Conservation (phyloP, 2,797 vertebrate genomes). For the Chaenodraco wilsoni region DNA sequence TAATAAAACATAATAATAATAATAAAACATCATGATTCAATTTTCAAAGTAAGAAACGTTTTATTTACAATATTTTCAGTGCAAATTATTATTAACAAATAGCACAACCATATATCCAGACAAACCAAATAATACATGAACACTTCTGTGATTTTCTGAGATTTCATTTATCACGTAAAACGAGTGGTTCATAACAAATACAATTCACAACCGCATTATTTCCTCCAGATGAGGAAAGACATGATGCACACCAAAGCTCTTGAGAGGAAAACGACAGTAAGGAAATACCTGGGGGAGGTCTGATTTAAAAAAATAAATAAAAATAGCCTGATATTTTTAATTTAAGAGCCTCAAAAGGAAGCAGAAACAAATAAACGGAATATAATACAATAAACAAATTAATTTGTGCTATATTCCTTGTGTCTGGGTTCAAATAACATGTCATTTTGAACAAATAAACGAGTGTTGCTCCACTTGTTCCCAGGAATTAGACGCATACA, state of each 20-base stretch:
- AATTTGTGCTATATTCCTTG: not conserved
- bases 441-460: conserved; percentile 5
- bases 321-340: conserved; percentile 13
- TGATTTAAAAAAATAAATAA: conserved; percentile 9
- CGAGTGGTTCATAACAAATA: conserved; percentile 75
- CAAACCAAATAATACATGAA: conserved; percentile 68
- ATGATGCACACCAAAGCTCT: conserved; percentile 55
- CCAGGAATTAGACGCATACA: conserved; percentile 32
- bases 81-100: conserved; percentile 88
- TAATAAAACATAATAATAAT: conserved; percentile 11
- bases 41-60: conserved; percentile 89
- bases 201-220: conserved; percentile 71
- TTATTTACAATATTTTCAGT: conserved; percentile 96
- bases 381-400: not conserved
- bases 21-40: conserved; percentile 7
- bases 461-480: conserved; percentile 30
- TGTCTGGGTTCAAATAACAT: conserved; percentile 6
- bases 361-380: not conserved
- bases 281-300: conserved; percentile 16
- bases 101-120: conserved; percentile 77
- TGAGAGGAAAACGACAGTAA: conserved; percentile 42
- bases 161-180: conserved; percentile 60
- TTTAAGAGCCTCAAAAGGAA: not conserved
- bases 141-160: conserved; percentile 68
- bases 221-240: conserved; percentile 52